Conservation (phyloP, 2,888 invertebrate genomes). For the Phaonia tiefii region DNA sequence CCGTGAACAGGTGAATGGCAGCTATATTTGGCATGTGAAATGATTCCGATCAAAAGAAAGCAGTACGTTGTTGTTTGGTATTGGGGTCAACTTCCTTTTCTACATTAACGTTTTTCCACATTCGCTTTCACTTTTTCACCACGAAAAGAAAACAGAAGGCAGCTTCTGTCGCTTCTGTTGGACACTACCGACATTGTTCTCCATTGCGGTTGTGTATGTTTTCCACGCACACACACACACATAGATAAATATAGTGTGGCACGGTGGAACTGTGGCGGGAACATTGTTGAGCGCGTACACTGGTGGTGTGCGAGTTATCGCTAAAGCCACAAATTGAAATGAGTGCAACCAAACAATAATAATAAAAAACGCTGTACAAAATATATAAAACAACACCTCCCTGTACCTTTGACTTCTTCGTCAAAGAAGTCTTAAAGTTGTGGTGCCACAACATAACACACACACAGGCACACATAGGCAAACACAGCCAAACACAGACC, state of each 20-base stretch:
- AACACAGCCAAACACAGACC: background rate
- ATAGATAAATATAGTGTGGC: conserved; percentile 34
- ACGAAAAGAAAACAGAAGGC: conserved; percentile 27
- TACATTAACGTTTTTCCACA: conserved; percentile 38
- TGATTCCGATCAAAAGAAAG: conserved; percentile 42
- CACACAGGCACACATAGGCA: background rate
- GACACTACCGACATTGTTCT: conserved; percentile 58
- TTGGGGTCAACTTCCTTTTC: conserved; percentile 64
- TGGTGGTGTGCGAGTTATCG: conserved; percentile 28
- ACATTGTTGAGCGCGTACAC: conserved; percentile 56
- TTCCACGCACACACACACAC: background rate
- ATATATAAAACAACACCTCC: background rate
- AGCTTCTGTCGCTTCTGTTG: conserved; percentile 64
- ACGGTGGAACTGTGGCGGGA: conserved; percentile 35
- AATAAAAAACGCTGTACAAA: conserved; percentile 50
- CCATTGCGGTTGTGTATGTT: conserved; percentile 18
- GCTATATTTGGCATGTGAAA: conserved; percentile 45
- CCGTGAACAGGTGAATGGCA: background rate
- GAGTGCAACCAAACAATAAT: conserved; percentile 59
- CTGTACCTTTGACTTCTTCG: background rate
- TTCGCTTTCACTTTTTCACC: conserved; percentile 37
- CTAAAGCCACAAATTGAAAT: conserved; percentile 58
- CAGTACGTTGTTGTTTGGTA: conserved; percentile 37
- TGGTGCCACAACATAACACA: conserved; percentile 3
- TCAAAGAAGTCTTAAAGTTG: background rate